Conservation (phyloP, 2,888 invertebrate species). For the Carabus problematicus region DNA sequence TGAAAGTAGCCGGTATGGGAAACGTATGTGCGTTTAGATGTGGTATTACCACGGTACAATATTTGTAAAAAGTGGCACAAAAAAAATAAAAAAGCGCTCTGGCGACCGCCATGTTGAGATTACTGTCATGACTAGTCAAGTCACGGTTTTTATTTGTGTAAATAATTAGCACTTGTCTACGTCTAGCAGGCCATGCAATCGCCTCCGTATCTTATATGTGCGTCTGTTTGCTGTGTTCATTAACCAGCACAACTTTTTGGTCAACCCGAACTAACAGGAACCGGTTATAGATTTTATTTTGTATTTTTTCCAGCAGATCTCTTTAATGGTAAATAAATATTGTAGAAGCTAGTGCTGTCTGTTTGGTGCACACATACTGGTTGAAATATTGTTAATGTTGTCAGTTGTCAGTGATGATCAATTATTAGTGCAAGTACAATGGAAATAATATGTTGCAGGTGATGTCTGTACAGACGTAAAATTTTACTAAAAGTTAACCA, state of each 20-base stretch:
- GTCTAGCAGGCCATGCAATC: conserved; percentile 54
- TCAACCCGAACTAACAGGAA: conserved; percentile 51
- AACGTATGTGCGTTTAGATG: too few species aligned
- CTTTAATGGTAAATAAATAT: conserved; percentile 39
- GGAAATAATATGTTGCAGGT: too few species aligned
- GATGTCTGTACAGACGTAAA: too few species aligned
- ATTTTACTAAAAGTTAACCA: too few species aligned
- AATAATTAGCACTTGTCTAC: conserved; percentile 55
- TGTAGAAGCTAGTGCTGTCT: conserved; percentile 16
- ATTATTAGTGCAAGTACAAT: too few species aligned
- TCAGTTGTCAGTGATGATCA: too few species aligned
- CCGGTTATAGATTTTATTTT: conserved; percentile 51
- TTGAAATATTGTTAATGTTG: not conserved
- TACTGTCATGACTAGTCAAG: conserved; percentile 32
- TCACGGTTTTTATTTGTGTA: conserved; percentile 50
- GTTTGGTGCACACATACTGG: conserved; percentile 5
- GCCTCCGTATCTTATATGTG: conserved; percentile 52
- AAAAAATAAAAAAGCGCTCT: conserved; percentile 29
- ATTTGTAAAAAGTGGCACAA: conserved; percentile 42
- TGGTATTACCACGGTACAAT: conserved; percentile 16
- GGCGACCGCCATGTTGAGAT: conserved; percentile 36
- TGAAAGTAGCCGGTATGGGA: conserved; percentile 15
- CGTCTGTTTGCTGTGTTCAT: conserved; percentile 57
- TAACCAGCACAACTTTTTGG: conserved; percentile 54
- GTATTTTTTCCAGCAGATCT: conserved; percentile 29